Percentiles rank a stretch among this genome's conserved stretches.
Conservation (phyloP, 2,113 vertebrate species). For the Brachyhypopomus occidentalis region DNA sequence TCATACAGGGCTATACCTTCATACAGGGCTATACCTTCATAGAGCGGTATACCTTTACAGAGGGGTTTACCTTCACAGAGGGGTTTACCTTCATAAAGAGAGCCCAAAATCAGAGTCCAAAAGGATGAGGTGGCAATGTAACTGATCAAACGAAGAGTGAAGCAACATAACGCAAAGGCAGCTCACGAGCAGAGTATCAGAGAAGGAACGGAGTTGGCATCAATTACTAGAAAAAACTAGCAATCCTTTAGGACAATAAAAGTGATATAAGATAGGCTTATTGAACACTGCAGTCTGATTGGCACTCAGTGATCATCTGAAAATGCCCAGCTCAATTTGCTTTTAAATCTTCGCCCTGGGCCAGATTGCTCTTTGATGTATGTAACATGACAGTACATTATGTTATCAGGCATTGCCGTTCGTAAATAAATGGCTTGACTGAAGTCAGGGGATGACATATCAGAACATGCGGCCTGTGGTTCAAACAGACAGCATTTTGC, state of each 20-base stretch:
- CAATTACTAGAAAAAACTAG: background rate
- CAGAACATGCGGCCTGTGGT: conserved; percentile 4
- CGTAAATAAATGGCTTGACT: conserved; percentile 15
- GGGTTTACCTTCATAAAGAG: no score
- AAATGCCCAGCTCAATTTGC: background rate
- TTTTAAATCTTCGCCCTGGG: background rate
- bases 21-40: no score
- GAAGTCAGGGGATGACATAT: background rate
- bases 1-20: no score
- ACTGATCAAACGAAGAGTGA: background rate
- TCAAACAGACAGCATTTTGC: conserved; percentile 9
- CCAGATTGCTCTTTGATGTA: background rate
- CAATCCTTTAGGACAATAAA: background rate
- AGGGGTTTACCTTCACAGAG: no score
- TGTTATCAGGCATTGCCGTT: conserved; percentile 39
- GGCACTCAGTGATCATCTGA: background rate
- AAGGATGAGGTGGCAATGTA: no score
- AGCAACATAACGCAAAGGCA: background rate
- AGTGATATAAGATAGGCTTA: background rate
- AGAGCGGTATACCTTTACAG: no score
- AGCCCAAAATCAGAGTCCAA: no score
- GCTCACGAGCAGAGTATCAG: background rate
- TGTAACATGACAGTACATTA: conserved; percentile 49
- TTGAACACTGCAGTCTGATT: background rate
- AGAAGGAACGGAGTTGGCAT: background rate